Evolutionary conservation across 2,113 vertebrate genomes (phyloP).

Genomic region (Irena cyanogastra): DNA sequence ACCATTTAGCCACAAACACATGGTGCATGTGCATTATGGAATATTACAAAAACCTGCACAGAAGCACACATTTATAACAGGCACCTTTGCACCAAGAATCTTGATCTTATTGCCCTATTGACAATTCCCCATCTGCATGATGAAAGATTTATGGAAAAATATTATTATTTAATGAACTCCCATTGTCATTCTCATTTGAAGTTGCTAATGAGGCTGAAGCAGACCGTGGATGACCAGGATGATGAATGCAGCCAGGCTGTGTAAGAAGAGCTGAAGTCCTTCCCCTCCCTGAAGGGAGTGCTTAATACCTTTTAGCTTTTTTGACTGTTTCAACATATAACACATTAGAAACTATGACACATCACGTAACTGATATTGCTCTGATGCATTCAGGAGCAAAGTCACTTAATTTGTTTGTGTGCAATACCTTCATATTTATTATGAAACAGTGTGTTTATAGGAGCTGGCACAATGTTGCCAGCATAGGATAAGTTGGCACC

Average conservation of each 20-base stretch:
- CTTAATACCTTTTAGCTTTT: not conserved
- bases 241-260: not conserved
- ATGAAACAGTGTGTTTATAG: not conserved
- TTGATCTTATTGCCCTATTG: not conserved
- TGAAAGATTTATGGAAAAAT: too few species aligned
- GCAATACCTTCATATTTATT: not conserved
- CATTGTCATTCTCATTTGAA: too few species aligned
- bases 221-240: not conserved
- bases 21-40: not conserved
- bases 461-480: not conserved
- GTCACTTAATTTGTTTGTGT: not conserved
- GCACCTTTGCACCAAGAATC: not conserved
- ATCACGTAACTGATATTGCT: not conserved
- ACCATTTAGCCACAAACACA: not conserved
- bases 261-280: not conserved
- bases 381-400: not conserved
- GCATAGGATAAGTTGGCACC: not conserved
- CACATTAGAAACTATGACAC: not conserved
- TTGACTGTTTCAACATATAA: not conserved
- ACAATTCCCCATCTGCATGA: too few species aligned
- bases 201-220: not conserved
- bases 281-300: not conserved
- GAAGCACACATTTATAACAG: not conserved
- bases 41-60: not conserved
- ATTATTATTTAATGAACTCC: too few species aligned